Percentiles rank a stretch among this genome's conserved stretches.
Conservation (phyloP, 2,888 invertebrate genomes). For the Cylindroiulus punctatus region DNA sequence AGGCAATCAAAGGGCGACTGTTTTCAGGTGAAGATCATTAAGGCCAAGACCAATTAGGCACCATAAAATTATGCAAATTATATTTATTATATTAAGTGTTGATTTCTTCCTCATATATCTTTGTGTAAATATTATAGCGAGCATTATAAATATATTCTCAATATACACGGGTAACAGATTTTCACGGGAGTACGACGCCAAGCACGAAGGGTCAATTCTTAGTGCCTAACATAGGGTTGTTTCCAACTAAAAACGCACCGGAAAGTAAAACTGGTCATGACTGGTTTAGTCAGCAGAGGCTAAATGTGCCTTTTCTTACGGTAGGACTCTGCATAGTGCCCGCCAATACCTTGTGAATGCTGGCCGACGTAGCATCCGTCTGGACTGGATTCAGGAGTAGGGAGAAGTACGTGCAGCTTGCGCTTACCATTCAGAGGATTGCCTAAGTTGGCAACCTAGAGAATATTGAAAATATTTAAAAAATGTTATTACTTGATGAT, state of each 20-base stretch:
- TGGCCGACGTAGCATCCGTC: slow-evolving; percentile 47
- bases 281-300: background rate
- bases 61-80: slow-evolving; percentile 50
- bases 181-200: background rate
- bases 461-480: too few species aligned
- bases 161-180: slow-evolving; percentile 16
- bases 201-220: background rate
- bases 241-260: slow-evolving; percentile 23
- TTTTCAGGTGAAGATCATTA: slow-evolving; percentile 33
- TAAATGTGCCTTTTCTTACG: slow-evolving; percentile 37
- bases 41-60: slow-evolving; percentile 51
- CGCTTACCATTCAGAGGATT: slow-evolving; percentile 46
- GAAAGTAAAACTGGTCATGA: background rate
- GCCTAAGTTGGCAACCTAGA: background rate
- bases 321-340: slow-evolving; percentile 37
- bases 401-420: slow-evolving; percentile 44
- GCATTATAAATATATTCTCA: slow-evolving; percentile 42
- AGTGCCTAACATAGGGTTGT: background rate
- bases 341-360: slow-evolving; percentile 41
- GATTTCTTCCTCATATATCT: slow-evolving; percentile 32
- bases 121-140: slow-evolving; percentile 40
- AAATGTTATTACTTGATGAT: too few species aligned
- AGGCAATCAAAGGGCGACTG: slow-evolving; percentile 50
- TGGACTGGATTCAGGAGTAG: slow-evolving; percentile 21
- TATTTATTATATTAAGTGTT: slow-evolving; percentile 44